Conservation (phyloP, 2,888 invertebrate genomes). For the Empis stercorea region DNA sequence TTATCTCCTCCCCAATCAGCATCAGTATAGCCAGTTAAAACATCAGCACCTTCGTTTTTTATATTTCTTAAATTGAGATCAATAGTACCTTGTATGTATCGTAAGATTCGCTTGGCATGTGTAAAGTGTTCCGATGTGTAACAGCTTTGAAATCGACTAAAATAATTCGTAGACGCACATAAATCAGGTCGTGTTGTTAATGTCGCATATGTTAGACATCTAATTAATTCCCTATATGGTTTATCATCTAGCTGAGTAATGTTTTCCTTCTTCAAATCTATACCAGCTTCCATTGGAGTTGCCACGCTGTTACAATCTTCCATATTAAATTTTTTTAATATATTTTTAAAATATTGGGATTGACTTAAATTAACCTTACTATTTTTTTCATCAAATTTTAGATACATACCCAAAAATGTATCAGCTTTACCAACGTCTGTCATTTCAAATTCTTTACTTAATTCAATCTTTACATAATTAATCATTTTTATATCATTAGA, state of each 20-base stretch:
- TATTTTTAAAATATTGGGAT: slow-evolving; percentile 5
- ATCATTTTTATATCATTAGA: no score
- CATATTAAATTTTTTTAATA: slow-evolving; percentile 8
- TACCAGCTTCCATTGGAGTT: slow-evolving; percentile 6
- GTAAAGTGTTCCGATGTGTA: not conserved
- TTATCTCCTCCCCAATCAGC: slow-evolving; percentile 5
- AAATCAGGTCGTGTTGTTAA: slow-evolving; percentile 4
- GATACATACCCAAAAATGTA: slow-evolving; percentile 7
- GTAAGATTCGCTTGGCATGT: slow-evolving; percentile 2
- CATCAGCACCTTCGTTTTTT: not conserved
- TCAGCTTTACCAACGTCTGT: no score
- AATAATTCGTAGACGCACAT: slow-evolving; percentile 3
- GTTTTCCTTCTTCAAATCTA: no score
- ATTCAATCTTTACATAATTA: not conserved
- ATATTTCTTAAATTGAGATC: slow-evolving; percentile 1
- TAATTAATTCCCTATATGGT: slow-evolving; percentile 5
- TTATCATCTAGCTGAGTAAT: not conserved
- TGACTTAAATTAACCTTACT: not conserved
- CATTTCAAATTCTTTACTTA: slow-evolving; percentile 1
- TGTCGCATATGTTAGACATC: slow-evolving; percentile 5
- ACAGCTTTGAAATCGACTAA: slow-evolving; percentile 1
- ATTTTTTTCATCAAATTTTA: not conserved
- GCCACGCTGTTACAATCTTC: slow-evolving; percentile 5
- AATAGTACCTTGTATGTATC: slow-evolving; percentile 1
- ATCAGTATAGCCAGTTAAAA: slow-evolving; percentile 5